Percentiles rank a stretch among this genome's conserved stretches.
Evolutionary conservation across 2,113 vertebrate species (phyloP).

Genomic region (Xiphophorus maculatus): DNA sequence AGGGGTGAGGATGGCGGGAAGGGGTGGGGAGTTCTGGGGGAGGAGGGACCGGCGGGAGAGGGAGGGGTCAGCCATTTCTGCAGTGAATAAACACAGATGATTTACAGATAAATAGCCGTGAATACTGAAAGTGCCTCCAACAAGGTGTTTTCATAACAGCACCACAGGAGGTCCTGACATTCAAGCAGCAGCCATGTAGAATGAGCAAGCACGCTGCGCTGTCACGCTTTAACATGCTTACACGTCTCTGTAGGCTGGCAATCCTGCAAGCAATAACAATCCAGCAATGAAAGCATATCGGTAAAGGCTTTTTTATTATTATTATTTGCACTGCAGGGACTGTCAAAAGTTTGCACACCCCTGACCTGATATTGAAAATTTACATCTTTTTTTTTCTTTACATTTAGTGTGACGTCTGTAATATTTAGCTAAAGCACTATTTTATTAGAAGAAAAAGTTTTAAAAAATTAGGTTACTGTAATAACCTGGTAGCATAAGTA

Average conservation of each 20-base stretch:
- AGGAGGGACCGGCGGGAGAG: conserved; percentile 13
- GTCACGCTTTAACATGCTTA: conserved; percentile 25
- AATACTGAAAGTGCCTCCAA: conserved; percentile 44
- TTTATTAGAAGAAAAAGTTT: neutral
- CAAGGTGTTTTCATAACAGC: conserved; percentile 43
- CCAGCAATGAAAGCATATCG: neutral
- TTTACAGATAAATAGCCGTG: conserved; percentile 42
- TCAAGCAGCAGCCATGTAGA: conserved; percentile 8
- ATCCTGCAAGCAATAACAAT: neutral
- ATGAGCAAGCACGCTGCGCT: conserved; percentile 1
- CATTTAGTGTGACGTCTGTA: neutral
- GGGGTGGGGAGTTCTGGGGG: too few species aligned
- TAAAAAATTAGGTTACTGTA: neutral
- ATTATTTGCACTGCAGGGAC: too few species aligned
- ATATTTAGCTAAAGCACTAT: too few species aligned
- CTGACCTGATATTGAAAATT: neutral
- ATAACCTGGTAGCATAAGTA: neutral
- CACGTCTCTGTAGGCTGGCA: conserved; percentile 7
- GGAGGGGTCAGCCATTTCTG: conserved; percentile 29
- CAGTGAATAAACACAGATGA: conserved; percentile 48
- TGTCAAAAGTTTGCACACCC: neutral
- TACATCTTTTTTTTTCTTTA: neutral
- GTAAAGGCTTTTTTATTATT: neutral
- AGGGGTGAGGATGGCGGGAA: neutral
- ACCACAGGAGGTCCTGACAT: conserved; percentile 25